phyloP scores from a whole-genome alignment of 2,888 invertebrate species.

The Dryococelus australis region DNA sequence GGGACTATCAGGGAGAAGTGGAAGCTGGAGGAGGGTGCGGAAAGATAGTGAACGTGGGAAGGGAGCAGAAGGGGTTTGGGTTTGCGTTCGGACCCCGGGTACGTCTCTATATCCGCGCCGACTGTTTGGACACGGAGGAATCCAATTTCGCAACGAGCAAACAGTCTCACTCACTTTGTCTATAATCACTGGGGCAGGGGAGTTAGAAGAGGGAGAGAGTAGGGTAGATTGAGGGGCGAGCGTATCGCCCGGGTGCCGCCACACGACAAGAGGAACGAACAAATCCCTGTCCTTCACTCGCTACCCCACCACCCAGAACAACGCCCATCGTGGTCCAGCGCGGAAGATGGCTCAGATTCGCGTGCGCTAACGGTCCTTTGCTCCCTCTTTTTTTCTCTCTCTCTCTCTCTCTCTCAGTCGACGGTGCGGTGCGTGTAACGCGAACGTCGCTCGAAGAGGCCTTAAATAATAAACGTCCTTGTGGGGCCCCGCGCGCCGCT shows the following conservation, averaged over 20 bases:
- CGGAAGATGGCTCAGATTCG: slow-evolving; percentile 29
- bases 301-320: neutral
- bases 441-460: neutral
- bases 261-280: neutral
- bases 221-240: neutral
- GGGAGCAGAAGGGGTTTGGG: neutral
- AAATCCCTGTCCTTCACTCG: neutral
- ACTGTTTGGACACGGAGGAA: slow-evolving; percentile 33
- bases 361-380: neutral
- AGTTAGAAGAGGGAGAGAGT: neutral
- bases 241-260: neutral
- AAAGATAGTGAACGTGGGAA: neutral
- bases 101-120: slow-evolving; percentile 26
- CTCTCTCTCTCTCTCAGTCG: neutral
- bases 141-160: slow-evolving; percentile 38
- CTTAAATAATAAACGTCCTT: neutral
- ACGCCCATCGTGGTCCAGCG: neutral
- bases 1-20: neutral
- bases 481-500: neutral
- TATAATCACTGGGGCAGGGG: neutral
- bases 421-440: neutral
- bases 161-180: slow-evolving; percentile 24
- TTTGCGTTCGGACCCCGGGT: neutral
- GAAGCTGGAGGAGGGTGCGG: neutral
- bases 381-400: neutral